Conservation (phyloP, 2,113 vertebrate species). For the Columba livia region DNA sequence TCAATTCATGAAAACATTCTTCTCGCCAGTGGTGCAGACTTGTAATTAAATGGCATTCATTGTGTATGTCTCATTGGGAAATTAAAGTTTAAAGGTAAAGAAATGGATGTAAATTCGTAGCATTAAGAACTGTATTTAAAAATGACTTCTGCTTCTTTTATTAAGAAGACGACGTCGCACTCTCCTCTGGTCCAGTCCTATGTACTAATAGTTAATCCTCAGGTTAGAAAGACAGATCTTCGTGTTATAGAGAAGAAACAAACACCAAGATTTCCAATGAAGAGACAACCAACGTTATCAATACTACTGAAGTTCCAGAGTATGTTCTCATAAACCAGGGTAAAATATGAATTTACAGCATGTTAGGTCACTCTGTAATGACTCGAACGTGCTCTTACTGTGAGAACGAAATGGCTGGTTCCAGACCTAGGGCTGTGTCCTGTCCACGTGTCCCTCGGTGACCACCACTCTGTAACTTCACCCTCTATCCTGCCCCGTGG, state of each 20-base stretch:
- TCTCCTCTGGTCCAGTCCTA: not conserved
- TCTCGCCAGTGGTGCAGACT: not conserved
- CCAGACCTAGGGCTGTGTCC: fast-evolving
- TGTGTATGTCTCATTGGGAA: not conserved
- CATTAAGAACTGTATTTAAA: not conserved
- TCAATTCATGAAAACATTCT: not conserved
- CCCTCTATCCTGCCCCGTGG: fast-evolving
- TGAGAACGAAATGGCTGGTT: fast-evolving
- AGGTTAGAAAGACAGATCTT: not conserved
- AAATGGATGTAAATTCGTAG: not conserved
- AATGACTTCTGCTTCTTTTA: not conserved
- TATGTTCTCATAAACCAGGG: not conserved
- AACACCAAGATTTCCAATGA: not conserved
- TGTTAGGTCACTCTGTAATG: fast-evolving
- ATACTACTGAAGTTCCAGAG: not conserved
- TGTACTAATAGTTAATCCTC: slow-evolving; percentile 52
- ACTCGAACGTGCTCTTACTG: not conserved
- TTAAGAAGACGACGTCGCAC: not conserved
- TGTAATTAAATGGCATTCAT: not conserved
- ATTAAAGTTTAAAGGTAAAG: slow-evolving; percentile 39
- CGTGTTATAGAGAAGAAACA: not conserved
- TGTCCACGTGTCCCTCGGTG: not conserved
- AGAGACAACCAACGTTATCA: not conserved
- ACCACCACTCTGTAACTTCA: not conserved
- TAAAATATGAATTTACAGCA: not conserved